Conservation (phyloP, 2,888 invertebrate species). For the Odontocolon sp. region DNA sequence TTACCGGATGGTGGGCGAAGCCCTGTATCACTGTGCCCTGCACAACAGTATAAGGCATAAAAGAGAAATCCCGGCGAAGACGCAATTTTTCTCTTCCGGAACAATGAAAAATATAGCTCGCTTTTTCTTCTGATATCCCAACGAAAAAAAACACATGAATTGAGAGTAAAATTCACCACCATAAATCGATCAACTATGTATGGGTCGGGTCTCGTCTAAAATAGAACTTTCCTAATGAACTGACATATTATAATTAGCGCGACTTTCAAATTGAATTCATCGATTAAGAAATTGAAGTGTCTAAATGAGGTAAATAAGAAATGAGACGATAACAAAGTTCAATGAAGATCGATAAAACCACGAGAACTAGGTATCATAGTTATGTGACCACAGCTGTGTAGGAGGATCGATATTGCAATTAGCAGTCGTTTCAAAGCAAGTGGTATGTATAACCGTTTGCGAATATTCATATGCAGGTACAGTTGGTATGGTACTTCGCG, state of each 20-base stretch:
- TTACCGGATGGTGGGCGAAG: slow-evolving; percentile 34
- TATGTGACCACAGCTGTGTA: background rate
- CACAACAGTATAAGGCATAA: background rate
- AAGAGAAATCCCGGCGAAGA: background rate
- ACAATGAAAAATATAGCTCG: slow-evolving; percentile 18
- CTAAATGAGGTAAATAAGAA: no score
- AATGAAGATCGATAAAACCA: no score
- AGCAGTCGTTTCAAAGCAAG: background rate
- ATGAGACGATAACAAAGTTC: no score
- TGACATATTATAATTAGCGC: no score
- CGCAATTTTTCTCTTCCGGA: slow-evolving; percentile 13
- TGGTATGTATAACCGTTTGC: background rate
- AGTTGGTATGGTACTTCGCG: background rate
- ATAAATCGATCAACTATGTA: no score
- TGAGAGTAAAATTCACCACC: background rate
- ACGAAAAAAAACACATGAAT: slow-evolving; percentile 29
- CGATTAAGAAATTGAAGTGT: no score
- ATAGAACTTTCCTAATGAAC: no score
- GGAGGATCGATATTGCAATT: background rate
- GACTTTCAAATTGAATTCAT: no score
- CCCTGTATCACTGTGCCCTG: background rate
- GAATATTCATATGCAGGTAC: background rate
- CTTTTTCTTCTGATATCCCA: slow-evolving; percentile 47
- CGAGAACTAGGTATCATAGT: no score
- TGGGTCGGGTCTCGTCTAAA: no score